Evolutionary conservation across 2,888 invertebrate species (phyloP).

Genomic region (Carcina quercana): DNA sequence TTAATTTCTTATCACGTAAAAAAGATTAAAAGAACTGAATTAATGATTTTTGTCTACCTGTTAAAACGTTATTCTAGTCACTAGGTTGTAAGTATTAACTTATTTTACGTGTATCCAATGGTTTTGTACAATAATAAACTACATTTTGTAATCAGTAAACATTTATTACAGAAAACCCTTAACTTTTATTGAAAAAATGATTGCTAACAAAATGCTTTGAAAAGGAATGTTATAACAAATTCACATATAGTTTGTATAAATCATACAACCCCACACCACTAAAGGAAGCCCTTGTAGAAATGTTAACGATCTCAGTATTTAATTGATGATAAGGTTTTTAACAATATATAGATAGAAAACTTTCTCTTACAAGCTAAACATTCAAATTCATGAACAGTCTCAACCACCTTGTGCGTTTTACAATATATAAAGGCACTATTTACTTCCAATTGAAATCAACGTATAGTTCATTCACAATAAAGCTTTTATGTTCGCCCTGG

Average conservation of each 20-base stretch:
- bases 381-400: too few relatives aligned
- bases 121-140: constrained; percentile 31
- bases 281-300: too few relatives aligned
- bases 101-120: constrained; percentile 35
- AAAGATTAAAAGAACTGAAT: constrained; percentile 19
- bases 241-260: neutral
- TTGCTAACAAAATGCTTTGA: constrained; percentile 34
- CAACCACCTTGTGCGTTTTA: too few relatives aligned
- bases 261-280: too few relatives aligned
- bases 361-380: too few relatives aligned
- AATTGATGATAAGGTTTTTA: too few relatives aligned
- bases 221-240: constrained; percentile 50
- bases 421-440: too few relatives aligned
- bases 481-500: too few relatives aligned
- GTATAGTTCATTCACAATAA: too few relatives aligned
- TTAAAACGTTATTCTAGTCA: constrained; percentile 59
- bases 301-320: too few relatives aligned
- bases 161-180: constrained; percentile 47
- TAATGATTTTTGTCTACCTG: constrained; percentile 20
- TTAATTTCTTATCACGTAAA: constrained; percentile 2
- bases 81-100: constrained; percentile 41
- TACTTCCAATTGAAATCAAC: too few relatives aligned
- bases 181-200: constrained; percentile 30
- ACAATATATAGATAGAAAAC: too few relatives aligned
- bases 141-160: constrained; percentile 40